A percentile compares a stretch with the other conserved stretches of the same genome.
Evolutionary conservation across 2,113 vertebrate genomes (phyloP).

Genomic region (Oncorhynchus mykiss): DNA sequence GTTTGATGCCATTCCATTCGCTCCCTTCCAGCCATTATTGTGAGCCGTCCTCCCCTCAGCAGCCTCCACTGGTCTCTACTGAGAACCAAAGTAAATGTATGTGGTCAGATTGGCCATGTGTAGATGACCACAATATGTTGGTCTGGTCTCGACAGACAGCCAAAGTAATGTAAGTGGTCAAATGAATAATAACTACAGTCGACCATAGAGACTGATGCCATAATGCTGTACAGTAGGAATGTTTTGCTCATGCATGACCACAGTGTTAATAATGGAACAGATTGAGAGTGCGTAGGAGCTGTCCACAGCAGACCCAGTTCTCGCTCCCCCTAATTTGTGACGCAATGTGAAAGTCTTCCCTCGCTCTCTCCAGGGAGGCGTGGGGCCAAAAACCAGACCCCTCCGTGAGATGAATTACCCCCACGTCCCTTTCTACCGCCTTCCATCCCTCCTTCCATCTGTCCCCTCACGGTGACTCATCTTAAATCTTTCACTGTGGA

Average conservation of each 20-base stretch:
- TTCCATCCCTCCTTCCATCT: not conserved
- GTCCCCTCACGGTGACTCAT: constrained; percentile 43
- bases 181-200: not conserved
- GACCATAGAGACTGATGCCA: too few species aligned
- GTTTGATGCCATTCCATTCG: too few species aligned
- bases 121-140: not conserved
- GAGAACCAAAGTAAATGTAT: too few species aligned
- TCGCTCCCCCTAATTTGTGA: not conserved
- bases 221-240: too few species aligned
- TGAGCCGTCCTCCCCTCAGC: too few species aligned
- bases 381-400: not conserved
- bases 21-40: too few species aligned
- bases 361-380: not conserved
- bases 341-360: constrained; percentile 4
- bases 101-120: not conserved
- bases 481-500: constrained; percentile 54
- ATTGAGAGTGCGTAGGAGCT: not conserved
- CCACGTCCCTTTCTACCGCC: not conserved
- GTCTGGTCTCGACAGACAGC: not conserved
- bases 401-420: not conserved
- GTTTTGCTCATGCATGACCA: not conserved
- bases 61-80: too few species aligned
- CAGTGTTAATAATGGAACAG: not conserved
- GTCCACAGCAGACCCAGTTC: not conserved
- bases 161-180: not conserved